Percentiles rank a stretch among this genome's conserved stretches.
These are phyloP conservation scores for Ceratosolen fusciceps DNA, from an alignment of 1,140 invertebrate genomes.

Conservation along the genomic window DNA sequence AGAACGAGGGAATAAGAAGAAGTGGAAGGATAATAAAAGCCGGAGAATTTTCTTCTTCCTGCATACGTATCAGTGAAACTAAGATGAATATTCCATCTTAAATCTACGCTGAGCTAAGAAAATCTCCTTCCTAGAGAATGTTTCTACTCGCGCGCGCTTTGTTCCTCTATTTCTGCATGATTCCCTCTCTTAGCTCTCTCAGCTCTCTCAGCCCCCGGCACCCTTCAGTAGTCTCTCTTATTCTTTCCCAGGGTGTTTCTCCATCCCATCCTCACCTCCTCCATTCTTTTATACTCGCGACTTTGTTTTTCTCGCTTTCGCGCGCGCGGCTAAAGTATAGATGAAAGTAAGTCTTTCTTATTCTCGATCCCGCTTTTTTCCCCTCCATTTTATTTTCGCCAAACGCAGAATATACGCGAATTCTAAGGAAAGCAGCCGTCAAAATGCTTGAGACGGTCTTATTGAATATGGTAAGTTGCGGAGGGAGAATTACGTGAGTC, in stretches of 20 bases:
- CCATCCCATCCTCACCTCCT: background rate
- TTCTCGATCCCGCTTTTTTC: conserved; percentile 2
- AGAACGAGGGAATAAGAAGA: background rate
- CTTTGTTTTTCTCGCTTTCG: background rate
- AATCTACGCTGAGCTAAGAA: conserved; percentile 61
- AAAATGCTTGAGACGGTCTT: conserved; percentile 32
- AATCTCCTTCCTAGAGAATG: conserved; percentile 52
- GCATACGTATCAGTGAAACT: conserved; percentile 43
- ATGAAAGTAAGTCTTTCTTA: conserved; percentile 34
- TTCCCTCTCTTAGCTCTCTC: too few relatives aligned
- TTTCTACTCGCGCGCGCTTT: conserved; percentile 24
- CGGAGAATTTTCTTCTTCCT: background rate
- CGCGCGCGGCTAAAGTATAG: conserved; percentile 14
- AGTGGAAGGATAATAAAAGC: background rate
- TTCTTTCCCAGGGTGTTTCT: conserved; percentile 13
- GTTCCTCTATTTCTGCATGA: background rate
- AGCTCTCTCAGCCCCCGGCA: too few relatives aligned
- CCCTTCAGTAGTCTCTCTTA: too few relatives aligned
- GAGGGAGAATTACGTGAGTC: conserved; percentile 39
- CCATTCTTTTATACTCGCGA: conserved; percentile 1
- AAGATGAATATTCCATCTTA: conserved; percentile 69
- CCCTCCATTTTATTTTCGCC: conserved; percentile 25
- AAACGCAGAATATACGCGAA: conserved; percentile 35
- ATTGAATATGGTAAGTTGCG: conserved; percentile 47
- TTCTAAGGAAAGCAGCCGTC: conserved; percentile 4